Evolutionary conservation across 1,140 invertebrate genomes (phyloP), one percentile per base, ranked within the genome.

Genomic region (Scaptomyza graminum): DNA sequence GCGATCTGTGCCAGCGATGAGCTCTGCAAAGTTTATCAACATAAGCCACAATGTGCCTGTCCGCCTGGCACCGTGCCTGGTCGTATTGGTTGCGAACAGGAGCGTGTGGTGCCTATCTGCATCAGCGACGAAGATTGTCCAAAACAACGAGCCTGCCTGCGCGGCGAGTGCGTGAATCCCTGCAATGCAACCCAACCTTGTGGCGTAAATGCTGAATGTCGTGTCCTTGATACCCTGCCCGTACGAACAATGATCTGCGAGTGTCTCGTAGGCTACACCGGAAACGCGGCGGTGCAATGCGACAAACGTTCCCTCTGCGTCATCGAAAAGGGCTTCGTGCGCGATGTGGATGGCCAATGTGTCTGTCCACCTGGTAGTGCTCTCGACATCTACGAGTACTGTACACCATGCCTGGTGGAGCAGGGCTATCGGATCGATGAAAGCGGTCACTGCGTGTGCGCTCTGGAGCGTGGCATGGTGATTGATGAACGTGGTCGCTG

Each of bases 171-270:
- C 85, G 93, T 96, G 5, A 96, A 98, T 92, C 97, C 97, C 6
- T 98, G 97, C 75, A 92, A 93, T 31, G 94, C 94, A 34, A 95
- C 95, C 3, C 93, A 95, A 75, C 97, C 97, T 0, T 98, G 97
- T 79, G 96, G 96, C 34, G 93, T 94, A 7, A 97, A 97, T 72
- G 95, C 96, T 0, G 93, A 94, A 57, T 98, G 97, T 80, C 94
- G 94, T 52, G 95, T 97, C 1, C 91, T 96, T 3, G 95, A 98
- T 80, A 97, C 97, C 0, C 92, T 94, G 18, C 96, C 97, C 1
- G 95, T 98, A 0, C 94, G 96, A 79, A 97, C 97, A 12, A 97
- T 98, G 96, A 94, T 96, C 62, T 98, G 97, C 77, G 94, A 96
- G 90, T 98, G 97, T 89, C 88, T 96, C n/a, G 95, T 96, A 22